Evolutionary conservation across 2,888 invertebrate species (phyloP).

Genomic region (Rotaria sp.): DNA sequence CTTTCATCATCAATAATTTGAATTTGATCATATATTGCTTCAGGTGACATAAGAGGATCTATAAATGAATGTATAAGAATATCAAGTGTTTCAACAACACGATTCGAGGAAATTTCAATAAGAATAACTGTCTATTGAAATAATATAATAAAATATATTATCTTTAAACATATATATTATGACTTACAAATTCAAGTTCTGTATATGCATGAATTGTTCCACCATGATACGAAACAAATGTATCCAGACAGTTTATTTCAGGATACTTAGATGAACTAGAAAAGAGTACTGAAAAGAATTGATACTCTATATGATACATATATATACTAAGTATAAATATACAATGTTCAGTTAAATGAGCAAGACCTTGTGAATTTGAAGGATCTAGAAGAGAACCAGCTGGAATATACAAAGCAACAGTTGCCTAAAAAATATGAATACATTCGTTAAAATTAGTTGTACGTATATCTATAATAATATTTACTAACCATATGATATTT

Average conservation of each 20-base stretch:
- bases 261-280: conserved; percentile 15
- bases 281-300: background rate
- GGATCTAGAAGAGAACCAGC: conserved; percentile 14
- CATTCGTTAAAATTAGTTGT: background rate
- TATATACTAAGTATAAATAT: background rate
- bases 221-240: conserved; percentile 4
- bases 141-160: background rate
- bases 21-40: background rate
- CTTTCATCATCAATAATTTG: background rate
- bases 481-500: background rate
- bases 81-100: conserved; percentile 16
- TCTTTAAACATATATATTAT: too few relatives aligned
- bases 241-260: background rate
- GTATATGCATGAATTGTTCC: conserved; percentile 10
- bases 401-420: background rate
- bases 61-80: conserved; percentile 4
- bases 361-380: background rate
- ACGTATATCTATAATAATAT: background rate
- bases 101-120: background rate
- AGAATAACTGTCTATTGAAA: background rate
- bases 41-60: background rate
- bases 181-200: background rate
- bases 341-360: conserved; percentile 29
- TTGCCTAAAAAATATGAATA: background rate
- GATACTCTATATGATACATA: background rate